Percentiles rank a stretch among this genome's conserved stretches.
Evolutionary conservation across 2,888 invertebrate species (phyloP).

Genomic region (Brachylomia viminalis): DNA sequence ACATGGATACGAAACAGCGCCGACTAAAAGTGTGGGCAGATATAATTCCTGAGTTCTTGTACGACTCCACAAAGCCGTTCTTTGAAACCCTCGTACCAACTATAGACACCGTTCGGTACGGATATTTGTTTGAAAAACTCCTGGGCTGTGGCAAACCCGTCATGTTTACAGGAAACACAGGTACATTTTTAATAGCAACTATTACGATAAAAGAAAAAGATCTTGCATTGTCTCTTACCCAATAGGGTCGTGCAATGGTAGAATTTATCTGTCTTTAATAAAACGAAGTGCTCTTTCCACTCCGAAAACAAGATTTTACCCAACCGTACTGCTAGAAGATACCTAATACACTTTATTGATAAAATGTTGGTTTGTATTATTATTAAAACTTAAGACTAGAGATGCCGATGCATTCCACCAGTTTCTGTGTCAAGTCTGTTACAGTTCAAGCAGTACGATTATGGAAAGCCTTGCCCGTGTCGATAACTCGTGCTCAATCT

Average conservation of each 20-base stretch:
- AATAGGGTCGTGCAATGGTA: too few relatives aligned
- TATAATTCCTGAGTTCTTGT: conserved; percentile 93
- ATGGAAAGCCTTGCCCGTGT: too few relatives aligned
- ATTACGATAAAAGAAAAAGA: background rate
- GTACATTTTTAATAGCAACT: conserved; percentile 75
- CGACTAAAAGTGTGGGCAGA: conserved; percentile 95
- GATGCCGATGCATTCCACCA: too few relatives aligned
- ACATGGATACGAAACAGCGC: conserved; percentile 92
- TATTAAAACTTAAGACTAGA: too few relatives aligned
- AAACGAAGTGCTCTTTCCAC: background rate
- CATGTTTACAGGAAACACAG: conserved; percentile 97
- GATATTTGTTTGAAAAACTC: conserved; percentile 94
- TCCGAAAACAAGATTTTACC: background rate
- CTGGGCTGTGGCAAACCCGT: conserved; percentile 94
- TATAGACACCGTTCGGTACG: conserved; percentile 96
- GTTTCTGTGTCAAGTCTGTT: too few relatives aligned
- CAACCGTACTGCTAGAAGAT: background rate
- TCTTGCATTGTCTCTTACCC: background rate
- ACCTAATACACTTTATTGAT: background rate
- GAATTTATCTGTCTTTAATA: background rate
- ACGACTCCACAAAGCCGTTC: conserved; percentile 93
- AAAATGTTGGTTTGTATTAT: background rate
- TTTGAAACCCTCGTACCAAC: conserved; percentile 98
- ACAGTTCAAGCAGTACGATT: too few relatives aligned
- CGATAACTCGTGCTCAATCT: too few relatives aligned